Evolutionary conservation across 2,797 vertebrate species (phyloP).

Genomic region (Triplophysa bombifrons): DNA sequence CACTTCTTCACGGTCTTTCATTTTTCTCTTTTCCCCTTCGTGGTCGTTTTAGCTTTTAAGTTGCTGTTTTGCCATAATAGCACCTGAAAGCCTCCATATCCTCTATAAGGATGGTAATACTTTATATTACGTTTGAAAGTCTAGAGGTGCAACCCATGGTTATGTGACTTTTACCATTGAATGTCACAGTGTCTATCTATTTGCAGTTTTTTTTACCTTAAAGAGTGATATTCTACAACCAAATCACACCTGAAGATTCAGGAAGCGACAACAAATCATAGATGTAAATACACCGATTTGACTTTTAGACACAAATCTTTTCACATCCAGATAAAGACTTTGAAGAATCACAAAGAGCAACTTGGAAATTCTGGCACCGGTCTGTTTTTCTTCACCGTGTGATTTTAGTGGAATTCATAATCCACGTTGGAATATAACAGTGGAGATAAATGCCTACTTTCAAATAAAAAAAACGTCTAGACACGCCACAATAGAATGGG

Average conservation of each 20-base stretch:
- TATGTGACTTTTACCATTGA: neutral
- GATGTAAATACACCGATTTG: no score
- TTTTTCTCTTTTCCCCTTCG: conserved; percentile 43
- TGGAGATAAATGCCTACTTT: neutral
- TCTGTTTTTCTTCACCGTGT: no score
- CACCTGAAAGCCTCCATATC: conserved; percentile 36
- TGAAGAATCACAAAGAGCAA: no score
- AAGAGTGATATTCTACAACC: neutral
- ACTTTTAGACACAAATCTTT: no score
- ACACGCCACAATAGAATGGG: neutral
- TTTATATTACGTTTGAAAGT: neutral
- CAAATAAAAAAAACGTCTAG: neutral
- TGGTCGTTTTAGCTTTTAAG: conserved; percentile 45
- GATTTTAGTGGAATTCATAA: neutral
- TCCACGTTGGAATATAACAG: neutral
- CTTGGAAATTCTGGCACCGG: no score
- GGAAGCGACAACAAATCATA: neutral
- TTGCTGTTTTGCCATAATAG: conserved; percentile 50
- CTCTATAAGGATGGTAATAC: neutral
- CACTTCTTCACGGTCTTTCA: conserved; percentile 36
- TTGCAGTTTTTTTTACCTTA: neutral
- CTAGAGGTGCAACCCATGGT: neutral
- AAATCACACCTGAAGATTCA: neutral
- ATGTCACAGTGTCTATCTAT: neutral
- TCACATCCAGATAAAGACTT: no score